Evolutionary conservation across 2,797 vertebrate genomes (phyloP).

Genomic region (Rhabdophis nuchalis): DNA sequence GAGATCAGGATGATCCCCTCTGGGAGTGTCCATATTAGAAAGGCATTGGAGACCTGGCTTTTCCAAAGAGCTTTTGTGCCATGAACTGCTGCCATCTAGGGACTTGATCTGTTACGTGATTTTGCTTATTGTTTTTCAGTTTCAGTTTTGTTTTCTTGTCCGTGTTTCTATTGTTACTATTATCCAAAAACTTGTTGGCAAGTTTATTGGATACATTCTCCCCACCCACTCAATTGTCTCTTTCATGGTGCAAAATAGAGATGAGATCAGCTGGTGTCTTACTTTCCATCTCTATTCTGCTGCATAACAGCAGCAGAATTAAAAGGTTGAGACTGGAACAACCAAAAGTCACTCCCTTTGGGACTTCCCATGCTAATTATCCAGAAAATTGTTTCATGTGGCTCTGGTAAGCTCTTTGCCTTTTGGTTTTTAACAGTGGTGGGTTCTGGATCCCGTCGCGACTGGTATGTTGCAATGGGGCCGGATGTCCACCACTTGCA

Average conservation of each 20-base stretch:
- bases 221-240: background rate
- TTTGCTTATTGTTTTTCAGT: background rate
- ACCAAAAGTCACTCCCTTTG: background rate
- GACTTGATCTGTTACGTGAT: background rate
- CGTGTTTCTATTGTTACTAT: background rate
- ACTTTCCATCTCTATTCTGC: background rate
- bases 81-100: background rate
- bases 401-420: background rate
- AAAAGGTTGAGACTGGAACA: background rate
- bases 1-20: background rate
- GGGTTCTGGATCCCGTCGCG: too few relatives aligned
- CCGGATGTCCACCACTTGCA: too few relatives aligned
- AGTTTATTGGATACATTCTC: background rate
- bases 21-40: background rate
- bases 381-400: background rate
- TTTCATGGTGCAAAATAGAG: background rate
- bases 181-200: background rate
- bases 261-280: background rate
- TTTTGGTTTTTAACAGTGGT: too few relatives aligned
- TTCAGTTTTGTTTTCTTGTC: background rate
- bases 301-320: background rate
- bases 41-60: background rate
- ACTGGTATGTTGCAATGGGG: too few relatives aligned
- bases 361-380: background rate
- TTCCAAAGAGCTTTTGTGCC: background rate